Conservation (phyloP, 2,888 invertebrate species). For the Parnassius apollo region DNA sequence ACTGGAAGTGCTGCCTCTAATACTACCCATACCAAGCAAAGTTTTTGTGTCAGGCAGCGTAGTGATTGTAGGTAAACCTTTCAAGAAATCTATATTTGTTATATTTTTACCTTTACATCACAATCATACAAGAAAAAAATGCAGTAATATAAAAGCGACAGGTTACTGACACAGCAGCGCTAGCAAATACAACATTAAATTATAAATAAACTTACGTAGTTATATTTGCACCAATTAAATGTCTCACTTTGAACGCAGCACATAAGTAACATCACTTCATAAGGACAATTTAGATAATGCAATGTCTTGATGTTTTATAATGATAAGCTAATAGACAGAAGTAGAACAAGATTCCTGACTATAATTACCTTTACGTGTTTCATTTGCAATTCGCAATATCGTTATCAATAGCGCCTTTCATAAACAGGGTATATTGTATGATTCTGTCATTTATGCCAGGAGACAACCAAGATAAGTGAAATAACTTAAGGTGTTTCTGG, state of each 20-base stretch:
- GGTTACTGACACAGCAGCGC: conserved; percentile 19
- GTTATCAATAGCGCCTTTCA: conserved; percentile 12
- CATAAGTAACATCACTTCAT: conserved; percentile 56
- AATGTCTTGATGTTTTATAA: conserved; percentile 35
- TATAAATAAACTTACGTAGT: conserved; percentile 11
- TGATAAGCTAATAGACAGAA: conserved; percentile 31
- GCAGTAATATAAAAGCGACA: conserved; percentile 6
- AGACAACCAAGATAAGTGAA: conserved; percentile 18
- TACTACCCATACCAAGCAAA: too few species aligned
- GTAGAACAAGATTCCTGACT: conserved; percentile 24
- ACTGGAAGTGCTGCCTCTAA: too few species aligned
- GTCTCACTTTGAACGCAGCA: conserved; percentile 13
- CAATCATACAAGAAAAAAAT: too few species aligned
- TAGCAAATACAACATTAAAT: conserved; percentile 19
- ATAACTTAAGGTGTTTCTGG: conserved; percentile 9
- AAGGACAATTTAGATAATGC: conserved; percentile 53
- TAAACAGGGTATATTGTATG: conserved; percentile 19
- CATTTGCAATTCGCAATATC: conserved; percentile 22
- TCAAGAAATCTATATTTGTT: too few species aligned
- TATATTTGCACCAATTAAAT: conserved; percentile 2
- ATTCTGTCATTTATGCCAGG: conserved; percentile 18
- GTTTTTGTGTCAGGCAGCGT: too few species aligned
- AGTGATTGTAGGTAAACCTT: too few species aligned
- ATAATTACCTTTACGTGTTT: conserved; percentile 28
- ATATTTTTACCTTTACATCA: too few species aligned